Evolutionary conservation across 2,888 invertebrate genomes (phyloP).

Genomic region (Melinaea menophilus): DNA sequence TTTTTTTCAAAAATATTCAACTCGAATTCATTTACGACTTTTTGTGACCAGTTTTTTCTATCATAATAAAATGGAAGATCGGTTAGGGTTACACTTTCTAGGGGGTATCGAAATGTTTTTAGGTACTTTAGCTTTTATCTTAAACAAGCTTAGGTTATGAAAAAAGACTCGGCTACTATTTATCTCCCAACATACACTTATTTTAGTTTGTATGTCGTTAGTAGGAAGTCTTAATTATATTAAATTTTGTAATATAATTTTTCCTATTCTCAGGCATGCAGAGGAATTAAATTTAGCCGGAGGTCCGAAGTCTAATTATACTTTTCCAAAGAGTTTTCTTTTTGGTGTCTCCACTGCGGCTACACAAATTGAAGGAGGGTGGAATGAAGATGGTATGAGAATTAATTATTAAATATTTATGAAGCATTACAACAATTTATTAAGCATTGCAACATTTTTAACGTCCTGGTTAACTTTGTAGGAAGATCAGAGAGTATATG

Average conservation of each 20-base stretch:
- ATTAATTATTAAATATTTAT: neutral
- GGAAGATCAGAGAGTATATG: slow-evolving; percentile 82
- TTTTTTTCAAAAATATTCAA: too few species aligned
- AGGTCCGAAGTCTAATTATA: slow-evolving; percentile 60
- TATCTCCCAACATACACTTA: too few species aligned
- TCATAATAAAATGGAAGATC: neutral
- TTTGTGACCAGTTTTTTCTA: neutral
- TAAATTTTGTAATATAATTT: neutral
- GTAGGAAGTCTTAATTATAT: neutral
- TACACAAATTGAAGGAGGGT: slow-evolving; percentile 80
- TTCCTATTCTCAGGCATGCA: slow-evolving; percentile 50
- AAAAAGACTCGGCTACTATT: too few species aligned
- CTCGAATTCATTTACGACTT: neutral
- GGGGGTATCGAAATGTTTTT: too few species aligned
- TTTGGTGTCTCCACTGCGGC: slow-evolving; percentile 81
- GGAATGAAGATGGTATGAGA: slow-evolving; percentile 67
- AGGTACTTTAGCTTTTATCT: too few species aligned
- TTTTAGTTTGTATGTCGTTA: too few species aligned
- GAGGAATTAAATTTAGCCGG: slow-evolving; percentile 58
- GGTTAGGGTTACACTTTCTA: too few species aligned
- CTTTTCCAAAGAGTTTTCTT: slow-evolving; percentile 76
- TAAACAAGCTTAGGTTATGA: too few species aligned
- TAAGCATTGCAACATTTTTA: neutral
- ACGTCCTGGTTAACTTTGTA: slow-evolving; percentile 43
- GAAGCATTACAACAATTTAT: too few species aligned